These are phyloP conservation scores for Rambutsinella grinnellia DNA, from an alignment of 2,888 invertebrate species.

Conservation along the genomic window DNA sequence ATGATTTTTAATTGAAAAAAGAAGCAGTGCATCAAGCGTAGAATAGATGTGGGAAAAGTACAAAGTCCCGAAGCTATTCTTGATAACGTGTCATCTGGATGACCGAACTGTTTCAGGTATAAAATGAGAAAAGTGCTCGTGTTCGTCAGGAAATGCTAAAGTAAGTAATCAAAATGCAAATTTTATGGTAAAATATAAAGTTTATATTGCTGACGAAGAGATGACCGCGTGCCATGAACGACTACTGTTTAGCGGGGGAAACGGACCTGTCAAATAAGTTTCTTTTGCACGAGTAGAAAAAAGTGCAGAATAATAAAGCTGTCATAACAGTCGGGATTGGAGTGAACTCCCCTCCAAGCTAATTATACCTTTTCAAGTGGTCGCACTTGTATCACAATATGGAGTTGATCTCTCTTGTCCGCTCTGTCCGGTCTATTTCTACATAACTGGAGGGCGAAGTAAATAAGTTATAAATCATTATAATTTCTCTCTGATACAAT, in stretches of 20 bases:
- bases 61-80: no score
- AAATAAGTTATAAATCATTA: no score
- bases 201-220: constrained; percentile 11
- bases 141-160: constrained; percentile 12
- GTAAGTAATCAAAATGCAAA: constrained; percentile 53
- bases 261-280: not conserved
- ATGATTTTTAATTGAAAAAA: constrained; percentile 2
- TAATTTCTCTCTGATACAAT: no score
- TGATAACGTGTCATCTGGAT: constrained; percentile 33
- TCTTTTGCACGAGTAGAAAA: not conserved
- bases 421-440: no score
- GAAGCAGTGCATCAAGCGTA: not conserved
- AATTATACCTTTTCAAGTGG: not conserved
- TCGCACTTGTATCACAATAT: no score
- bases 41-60: not conserved
- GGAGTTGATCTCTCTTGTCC: no score
- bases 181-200: constrained; percentile 26
- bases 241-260: constrained; percentile 15
- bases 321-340: constrained; percentile 6
- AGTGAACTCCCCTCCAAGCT: not conserved
- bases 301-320: constrained; percentile 31
- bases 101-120: not conserved
- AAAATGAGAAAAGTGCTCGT: not conserved
- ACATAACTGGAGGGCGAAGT: no score
- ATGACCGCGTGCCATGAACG: constrained; percentile 38